These are phyloP conservation scores for Propithecus deckenii DNA, from an alignment of 2,797 vertebrate genomes.

Conservation along the genomic window DNA sequence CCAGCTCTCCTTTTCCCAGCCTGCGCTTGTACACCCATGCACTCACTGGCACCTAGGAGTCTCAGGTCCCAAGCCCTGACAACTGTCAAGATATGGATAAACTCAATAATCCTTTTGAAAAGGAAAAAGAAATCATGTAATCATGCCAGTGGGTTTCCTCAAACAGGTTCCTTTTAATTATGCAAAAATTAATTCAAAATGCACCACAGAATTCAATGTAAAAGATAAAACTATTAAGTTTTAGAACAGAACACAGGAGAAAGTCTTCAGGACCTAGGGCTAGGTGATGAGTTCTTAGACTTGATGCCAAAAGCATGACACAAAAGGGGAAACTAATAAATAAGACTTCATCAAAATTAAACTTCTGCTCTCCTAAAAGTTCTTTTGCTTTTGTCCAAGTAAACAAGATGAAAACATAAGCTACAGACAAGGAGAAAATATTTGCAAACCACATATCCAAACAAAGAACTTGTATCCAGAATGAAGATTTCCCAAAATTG, in stretches of 20 bases:
- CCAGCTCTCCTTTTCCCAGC: not conserved
- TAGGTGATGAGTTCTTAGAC: not conserved
- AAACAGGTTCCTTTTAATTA: not conserved
- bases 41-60: not conserved
- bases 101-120: not conserved
- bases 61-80: not conserved
- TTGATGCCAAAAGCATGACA: not conserved
- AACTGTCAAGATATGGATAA: not conserved
- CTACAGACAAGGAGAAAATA: not conserved
- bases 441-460: not conserved
- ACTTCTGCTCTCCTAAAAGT: not conserved
- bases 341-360: not conserved
- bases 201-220: not conserved
- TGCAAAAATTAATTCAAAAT: constrained; percentile 1
- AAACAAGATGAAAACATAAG: constrained; percentile 17
- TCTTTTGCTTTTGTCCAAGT: not conserved
- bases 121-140: not conserved
- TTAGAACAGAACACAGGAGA: not conserved
- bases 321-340: not conserved
- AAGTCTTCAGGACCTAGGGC: not conserved
- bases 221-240: not conserved
- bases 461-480: not conserved
- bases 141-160: not conserved
- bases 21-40: fast-evolving
- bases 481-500: constrained; percentile 5